Evolutionary conservation across 2,113 vertebrate genomes (phyloP), one percentile per base, ranked within the genome.

Genomic region (Petaurus breviceps): DNA sequence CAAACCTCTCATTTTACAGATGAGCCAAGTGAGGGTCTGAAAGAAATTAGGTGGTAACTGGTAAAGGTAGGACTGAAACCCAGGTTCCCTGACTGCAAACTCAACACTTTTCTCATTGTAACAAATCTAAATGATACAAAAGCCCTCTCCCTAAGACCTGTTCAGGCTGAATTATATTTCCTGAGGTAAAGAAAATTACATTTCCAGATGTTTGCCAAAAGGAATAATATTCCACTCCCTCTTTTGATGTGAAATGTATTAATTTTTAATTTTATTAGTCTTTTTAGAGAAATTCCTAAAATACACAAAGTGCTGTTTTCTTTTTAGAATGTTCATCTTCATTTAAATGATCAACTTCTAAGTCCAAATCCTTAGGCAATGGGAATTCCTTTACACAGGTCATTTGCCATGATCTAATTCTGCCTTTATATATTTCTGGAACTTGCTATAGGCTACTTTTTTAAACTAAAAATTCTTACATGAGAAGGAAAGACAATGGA

Each of bases 401-500:
- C 0, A 95, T 9, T 77, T 92, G 55, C 89, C 90, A 93, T 95
- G 96, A 89, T 95, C 77, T 94, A 22, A 55, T 93, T 3, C 23
- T 24, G 77, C 92, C 24, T 92, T 61, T 61, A 92, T 46, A 25
- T 53, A n/a, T 92, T 95, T 52, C 19, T 92, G 91, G 28, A 95
- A 95, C 90, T 95, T n/a, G 90, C 89, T 93, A 51, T 91, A 57
- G 16, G 37, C 84, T 61, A 12, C 4, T 61, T 61, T 61, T 14
- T n/a, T 24, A 93, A 37, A 94, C 53, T 90, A 95, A 68, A 57
- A 94, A 95, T 53, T 19, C 10, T 90, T 96, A 89, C 54, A 84
- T 3, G 53, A 92, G 77, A 96, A 55, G 92, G 37, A 95, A 4
- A 89, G 46, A 16, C 94, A 92, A 94, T 96, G 51, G 96, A 96